These are phyloP conservation scores for Pandemis cinnamomeana DNA, from an alignment of 2,888 invertebrate genomes.

Conservation along the genomic window DNA sequence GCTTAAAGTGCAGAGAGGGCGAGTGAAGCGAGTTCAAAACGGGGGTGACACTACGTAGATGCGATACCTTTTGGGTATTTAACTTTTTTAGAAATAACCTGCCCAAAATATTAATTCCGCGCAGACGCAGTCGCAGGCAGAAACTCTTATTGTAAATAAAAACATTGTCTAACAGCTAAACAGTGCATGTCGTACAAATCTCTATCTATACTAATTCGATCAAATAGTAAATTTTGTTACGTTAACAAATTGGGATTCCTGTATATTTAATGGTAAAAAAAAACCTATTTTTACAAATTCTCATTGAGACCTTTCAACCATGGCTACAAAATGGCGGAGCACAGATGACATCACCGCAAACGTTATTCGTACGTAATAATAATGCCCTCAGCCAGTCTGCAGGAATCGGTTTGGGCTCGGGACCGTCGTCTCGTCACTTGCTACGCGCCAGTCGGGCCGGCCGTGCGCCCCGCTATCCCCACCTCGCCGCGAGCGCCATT, in stretches of 20 bases:
- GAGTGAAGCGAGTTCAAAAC: no score
- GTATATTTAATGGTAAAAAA: neutral
- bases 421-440: constrained; percentile 48
- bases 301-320: neutral
- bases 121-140: no score
- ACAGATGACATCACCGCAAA: constrained; percentile 71
- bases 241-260: no score
- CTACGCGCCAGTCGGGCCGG: constrained; percentile 46
- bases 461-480: constrained; percentile 47
- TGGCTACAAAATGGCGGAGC: constrained; percentile 57
- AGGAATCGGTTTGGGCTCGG: constrained; percentile 42
- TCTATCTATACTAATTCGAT: no score
- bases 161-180: neutral
- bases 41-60: no score
- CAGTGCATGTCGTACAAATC: no score
- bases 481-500: constrained; percentile 60
- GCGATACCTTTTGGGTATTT: no score
- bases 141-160: neutral
- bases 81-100: no score
- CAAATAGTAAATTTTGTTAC: no score
- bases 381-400: constrained; percentile 42
- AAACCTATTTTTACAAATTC: neutral
- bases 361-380: constrained; percentile 14
- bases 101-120: no score
- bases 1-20: no score